phyloP scores from a whole-genome alignment of 2,113 vertebrate species.

The Hemiprocne comata region DNA sequence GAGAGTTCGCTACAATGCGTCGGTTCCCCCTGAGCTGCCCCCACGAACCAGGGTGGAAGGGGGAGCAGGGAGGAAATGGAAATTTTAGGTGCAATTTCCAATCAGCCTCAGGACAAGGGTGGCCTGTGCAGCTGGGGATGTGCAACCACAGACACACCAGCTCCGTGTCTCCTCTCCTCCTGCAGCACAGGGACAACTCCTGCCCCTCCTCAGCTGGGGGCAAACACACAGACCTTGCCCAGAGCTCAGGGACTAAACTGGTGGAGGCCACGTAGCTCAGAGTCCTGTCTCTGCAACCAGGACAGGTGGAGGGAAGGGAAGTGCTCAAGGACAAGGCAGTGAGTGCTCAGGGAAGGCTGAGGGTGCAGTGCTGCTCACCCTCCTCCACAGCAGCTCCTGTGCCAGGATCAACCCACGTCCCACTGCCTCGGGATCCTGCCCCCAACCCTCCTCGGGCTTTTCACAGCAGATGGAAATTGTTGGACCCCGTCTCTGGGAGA shows the following conservation, averaged over 20 bases:
- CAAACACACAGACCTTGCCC: not conserved
- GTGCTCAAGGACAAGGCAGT: not conserved
- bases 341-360: not conserved
- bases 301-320: not conserved
- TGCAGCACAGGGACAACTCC: not conserved
- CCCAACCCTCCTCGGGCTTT: not conserved
- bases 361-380: not conserved
- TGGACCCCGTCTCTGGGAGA: not conserved
- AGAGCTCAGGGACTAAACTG: not conserved
- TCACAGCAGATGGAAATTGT: not conserved
- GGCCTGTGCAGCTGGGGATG: accelerated
- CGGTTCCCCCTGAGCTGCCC: not conserved
- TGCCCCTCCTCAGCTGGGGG: not conserved
- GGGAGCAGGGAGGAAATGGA: not conserved
- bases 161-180: not conserved
- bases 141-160: accelerated
- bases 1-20: not conserved
- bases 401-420: not conserved
- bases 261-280: accelerated
- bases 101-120: not conserved
- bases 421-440: not conserved
- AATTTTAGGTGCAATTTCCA: not conserved
- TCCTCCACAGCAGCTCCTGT: not conserved
- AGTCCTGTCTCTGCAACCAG: not conserved
- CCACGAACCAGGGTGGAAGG: not conserved